phyloP scores from a whole-genome alignment of 2,888 invertebrate species.

The Catocala sponsa region DNA sequence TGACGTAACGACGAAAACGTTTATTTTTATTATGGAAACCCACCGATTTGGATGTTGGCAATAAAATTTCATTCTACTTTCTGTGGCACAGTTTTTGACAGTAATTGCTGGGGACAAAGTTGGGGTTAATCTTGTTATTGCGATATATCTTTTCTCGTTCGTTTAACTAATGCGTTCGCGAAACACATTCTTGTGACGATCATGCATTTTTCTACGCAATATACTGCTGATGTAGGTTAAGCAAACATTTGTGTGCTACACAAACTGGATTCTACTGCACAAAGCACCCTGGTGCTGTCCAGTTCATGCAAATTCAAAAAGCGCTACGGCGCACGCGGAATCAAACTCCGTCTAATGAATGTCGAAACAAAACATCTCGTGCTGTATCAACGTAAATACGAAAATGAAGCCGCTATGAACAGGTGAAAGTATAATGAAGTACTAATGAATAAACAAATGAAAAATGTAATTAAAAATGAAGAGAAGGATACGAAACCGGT shows the following conservation, averaged over 20 bases:
- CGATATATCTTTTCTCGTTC: constrained; percentile 17
- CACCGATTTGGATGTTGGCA: constrained; percentile 48
- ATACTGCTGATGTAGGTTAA: constrained; percentile 14
- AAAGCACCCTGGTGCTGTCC: constrained; percentile 8
- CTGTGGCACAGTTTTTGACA: constrained; percentile 50
- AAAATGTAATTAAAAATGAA: constrained; percentile 57
- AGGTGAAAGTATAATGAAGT: constrained; percentile 46
- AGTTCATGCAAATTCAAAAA: constrained; percentile 50
- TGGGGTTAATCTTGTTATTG: constrained; percentile 38
- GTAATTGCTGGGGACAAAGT: constrained; percentile 48
- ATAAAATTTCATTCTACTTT: constrained; percentile 52
- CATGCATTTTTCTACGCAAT: constrained; percentile 21
- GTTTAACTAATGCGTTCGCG: constrained; percentile 8
- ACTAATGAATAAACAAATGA: constrained; percentile 54
- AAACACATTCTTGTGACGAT: constrained; percentile 5
- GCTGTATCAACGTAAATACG: constrained; percentile 39
- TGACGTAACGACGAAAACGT: constrained; percentile 53
- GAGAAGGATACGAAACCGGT: constrained; percentile 69
- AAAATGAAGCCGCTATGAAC: constrained; percentile 44
- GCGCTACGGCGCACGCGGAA: constrained; percentile 29
- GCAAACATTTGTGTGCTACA: constrained; percentile 17
- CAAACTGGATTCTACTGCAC: constrained; percentile 25
- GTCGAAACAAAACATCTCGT: constrained; percentile 38
- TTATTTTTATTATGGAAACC: constrained; percentile 58
- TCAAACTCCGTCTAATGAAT: constrained; percentile 42